A percentile compares a stretch with the other conserved stretches of the same genome.
phyloP scores from a whole-genome alignment of 2,797 vertebrate genomes.

The Danio choprae region DNA sequence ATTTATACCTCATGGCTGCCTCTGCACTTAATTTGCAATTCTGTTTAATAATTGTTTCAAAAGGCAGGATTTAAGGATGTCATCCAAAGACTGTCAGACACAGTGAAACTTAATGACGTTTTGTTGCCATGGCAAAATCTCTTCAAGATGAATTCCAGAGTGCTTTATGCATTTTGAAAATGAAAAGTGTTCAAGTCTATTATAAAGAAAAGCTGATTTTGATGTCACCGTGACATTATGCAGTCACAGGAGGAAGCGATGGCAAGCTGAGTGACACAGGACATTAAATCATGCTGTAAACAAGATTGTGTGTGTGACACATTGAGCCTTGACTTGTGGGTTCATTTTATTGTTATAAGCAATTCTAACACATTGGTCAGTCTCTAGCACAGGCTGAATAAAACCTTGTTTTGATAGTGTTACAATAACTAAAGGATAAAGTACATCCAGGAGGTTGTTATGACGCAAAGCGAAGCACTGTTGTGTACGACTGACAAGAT shows the following conservation, averaged over 20 bases:
- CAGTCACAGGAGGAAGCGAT: not conserved
- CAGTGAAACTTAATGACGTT: slow-evolving; percentile 30
- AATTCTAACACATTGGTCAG: not conserved
- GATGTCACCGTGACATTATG: not conserved
- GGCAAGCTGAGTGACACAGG: not conserved
- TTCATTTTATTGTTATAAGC: slow-evolving; percentile 1
- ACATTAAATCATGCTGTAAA: not conserved
- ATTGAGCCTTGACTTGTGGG: not conserved
- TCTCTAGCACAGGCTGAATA: no score
- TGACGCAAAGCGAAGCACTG: no score
- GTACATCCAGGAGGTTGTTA: no score
- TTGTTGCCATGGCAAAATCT: slow-evolving; percentile 31
- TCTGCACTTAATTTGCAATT: slow-evolving; percentile 15
- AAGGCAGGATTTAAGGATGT: slow-evolving; percentile 1
- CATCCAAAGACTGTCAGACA: slow-evolving; percentile 37
- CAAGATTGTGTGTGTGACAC: not conserved
- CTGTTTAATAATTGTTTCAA: slow-evolving; percentile 21
- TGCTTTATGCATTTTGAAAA: not conserved
- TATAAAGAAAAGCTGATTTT: not conserved
- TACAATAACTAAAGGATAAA: no score
- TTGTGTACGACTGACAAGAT: no score
- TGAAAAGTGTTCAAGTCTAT: not conserved
- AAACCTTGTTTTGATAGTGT: no score
- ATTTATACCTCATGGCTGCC: not conserved
- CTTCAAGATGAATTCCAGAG: slow-evolving; percentile 17